phyloP scores from a whole-genome alignment of 2,888 invertebrate genomes.

The Rhamphomyia laevipes region DNA sequence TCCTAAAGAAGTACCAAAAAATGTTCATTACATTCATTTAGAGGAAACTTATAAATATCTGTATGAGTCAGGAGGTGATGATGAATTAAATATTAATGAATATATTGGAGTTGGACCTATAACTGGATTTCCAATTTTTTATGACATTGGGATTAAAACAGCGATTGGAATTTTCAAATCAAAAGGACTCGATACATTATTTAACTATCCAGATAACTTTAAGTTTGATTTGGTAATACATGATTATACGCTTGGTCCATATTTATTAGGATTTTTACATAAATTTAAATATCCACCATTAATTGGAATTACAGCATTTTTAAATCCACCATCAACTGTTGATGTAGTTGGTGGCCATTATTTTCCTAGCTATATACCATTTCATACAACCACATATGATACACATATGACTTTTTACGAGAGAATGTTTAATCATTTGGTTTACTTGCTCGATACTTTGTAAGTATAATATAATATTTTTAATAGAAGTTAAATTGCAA shows the following conservation, averaged over 20 bases:
- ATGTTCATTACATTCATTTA: slow-evolving; percentile 22
- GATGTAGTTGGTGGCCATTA: slow-evolving; percentile 22
- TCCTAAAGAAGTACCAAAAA: slow-evolving; percentile 13
- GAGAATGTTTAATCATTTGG: slow-evolving; percentile 19
- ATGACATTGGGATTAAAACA: slow-evolving; percentile 13
- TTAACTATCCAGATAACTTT: slow-evolving; percentile 24
- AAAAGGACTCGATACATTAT: slow-evolving; percentile 18
- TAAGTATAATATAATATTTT: too few relatives aligned
- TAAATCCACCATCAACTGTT: slow-evolving; percentile 17
- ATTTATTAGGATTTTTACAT: slow-evolving; percentile 25
- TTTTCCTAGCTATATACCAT: slow-evolving; percentile 22
- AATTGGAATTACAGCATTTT: slow-evolving; percentile 22
- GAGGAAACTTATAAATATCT: slow-evolving; percentile 19
- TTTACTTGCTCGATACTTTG: slow-evolving; percentile 18
- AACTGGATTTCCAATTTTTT: slow-evolving; percentile 10
- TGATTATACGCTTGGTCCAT: slow-evolving; percentile 26
- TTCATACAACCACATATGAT: slow-evolving; percentile 12
- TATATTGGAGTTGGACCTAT: slow-evolving; percentile 13
- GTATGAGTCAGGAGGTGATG: slow-evolving; percentile 1
- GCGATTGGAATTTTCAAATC: slow-evolving; percentile 13
- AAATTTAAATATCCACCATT: slow-evolving; percentile 28
- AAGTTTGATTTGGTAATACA: slow-evolving; percentile 29
- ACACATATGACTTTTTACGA: slow-evolving; percentile 21
- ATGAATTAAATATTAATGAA: slow-evolving; percentile 7
- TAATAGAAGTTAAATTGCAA: too few relatives aligned